phyloP scores from a whole-genome alignment of 2,113 vertebrate species.

The Dinomys branickii region DNA sequence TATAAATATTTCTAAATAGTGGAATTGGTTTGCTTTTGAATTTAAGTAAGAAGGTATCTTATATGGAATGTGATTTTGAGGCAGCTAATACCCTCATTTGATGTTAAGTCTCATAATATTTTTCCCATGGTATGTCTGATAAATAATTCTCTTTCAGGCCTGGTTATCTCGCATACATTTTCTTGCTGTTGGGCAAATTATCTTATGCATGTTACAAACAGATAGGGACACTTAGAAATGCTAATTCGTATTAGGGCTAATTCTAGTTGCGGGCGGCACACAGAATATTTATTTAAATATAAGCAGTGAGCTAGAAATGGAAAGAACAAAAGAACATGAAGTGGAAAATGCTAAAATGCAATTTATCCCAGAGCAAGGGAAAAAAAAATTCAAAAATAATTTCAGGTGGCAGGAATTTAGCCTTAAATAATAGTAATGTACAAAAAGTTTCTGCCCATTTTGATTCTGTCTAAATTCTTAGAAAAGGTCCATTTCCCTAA shows the following conservation, averaged over 20 bases:
- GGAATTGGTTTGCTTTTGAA: not conserved
- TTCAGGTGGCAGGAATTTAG: not conserved
- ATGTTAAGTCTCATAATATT: slow-evolving; percentile 35
- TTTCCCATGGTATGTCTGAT: not conserved
- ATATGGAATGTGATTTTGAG: not conserved
- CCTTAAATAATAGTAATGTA: not conserved
- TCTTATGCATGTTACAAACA: not conserved
- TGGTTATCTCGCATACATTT: slow-evolving; percentile 13
- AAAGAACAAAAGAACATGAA: not conserved
- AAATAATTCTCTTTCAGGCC: slow-evolving; percentile 59
- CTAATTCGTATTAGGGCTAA: slow-evolving; percentile 29
- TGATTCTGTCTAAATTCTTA: not conserved
- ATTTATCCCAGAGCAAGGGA: not conserved
- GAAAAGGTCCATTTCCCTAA: not conserved
- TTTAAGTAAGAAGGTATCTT: slow-evolving; percentile 35
- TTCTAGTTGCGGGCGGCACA: not conserved
- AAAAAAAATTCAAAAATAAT: slow-evolving; percentile 11
- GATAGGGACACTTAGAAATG: slow-evolving; percentile 51
- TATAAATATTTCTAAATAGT: slow-evolving; percentile 8
- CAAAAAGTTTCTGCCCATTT: not conserved
- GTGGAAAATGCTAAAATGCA: not conserved
- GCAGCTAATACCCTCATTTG: not conserved
- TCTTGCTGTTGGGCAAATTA: slow-evolving; percentile 41
- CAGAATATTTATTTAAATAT: slow-evolving; percentile 22
- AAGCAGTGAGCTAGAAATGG: slow-evolving; percentile 8